Evolutionary conservation across 2,797 vertebrate genomes (phyloP).

Genomic region (Poeciliopsis gracilis): DNA sequence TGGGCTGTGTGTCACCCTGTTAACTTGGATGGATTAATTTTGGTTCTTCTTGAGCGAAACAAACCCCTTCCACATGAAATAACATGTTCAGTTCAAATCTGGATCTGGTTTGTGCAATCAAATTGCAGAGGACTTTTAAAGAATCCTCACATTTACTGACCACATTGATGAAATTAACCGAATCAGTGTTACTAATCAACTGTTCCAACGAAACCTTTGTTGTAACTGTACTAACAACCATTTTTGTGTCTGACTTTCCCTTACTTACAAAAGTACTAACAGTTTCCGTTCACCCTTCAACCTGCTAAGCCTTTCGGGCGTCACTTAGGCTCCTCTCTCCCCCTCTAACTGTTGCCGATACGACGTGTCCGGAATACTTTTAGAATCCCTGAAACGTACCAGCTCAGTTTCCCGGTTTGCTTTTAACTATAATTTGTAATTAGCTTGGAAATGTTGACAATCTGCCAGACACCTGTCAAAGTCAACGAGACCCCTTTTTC

Average conservation of each 20-base stretch:
- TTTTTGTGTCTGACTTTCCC: constrained; percentile 89
- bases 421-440: neutral
- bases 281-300: constrained; percentile 78
- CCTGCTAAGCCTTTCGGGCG: constrained; percentile 63
- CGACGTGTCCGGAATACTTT: constrained; percentile 8
- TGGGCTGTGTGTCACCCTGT: constrained; percentile 77
- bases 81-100: constrained; percentile 72
- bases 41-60: constrained; percentile 75
- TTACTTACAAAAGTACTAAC: constrained; percentile 88
- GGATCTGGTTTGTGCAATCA: constrained; percentile 80
- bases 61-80: constrained; percentile 72
- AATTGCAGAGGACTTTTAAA: constrained; percentile 80
- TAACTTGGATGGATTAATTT: constrained; percentile 79
- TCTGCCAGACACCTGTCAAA: constrained; percentile 81
- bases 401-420: constrained; percentile 8
- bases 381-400: constrained; percentile 13
- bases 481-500: constrained; percentile 26
- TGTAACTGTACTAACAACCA: constrained; percentile 90
- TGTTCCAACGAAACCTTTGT: constrained; percentile 83
- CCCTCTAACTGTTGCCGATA: constrained; percentile 32
- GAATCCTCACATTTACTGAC: constrained; percentile 65
- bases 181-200: constrained; percentile 83
- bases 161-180: constrained; percentile 77
- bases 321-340: constrained; percentile 16
- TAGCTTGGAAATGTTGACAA: constrained; percentile 34